Conservation (phyloP, 2,888 invertebrate genomes). For the Perizoma flavofasciatum region DNA sequence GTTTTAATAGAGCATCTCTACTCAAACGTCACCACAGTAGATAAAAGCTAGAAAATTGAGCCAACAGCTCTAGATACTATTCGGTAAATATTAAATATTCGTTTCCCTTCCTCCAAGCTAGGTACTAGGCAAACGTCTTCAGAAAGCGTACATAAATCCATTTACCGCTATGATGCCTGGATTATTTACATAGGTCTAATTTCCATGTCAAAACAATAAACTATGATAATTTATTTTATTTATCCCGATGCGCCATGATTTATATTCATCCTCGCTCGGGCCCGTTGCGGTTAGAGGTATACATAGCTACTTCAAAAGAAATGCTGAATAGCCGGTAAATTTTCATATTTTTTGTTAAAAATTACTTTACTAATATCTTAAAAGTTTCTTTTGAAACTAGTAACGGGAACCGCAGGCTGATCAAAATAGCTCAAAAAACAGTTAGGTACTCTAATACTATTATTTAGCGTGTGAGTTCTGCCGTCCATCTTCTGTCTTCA, state of each 20-base stretch:
- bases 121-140: conserved; percentile 11
- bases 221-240: conserved; percentile 37
- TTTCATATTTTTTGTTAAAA: background rate
- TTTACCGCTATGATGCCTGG: conserved; percentile 16
- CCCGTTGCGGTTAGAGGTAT: conserved; percentile 30
- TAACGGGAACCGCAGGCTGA: too few relatives aligned
- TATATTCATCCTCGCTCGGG: conserved; percentile 40
- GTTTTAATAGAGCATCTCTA: too few relatives aligned
- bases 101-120: conserved; percentile 6
- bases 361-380: background rate
- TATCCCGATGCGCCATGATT: conserved; percentile 38
- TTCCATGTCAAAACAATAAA: conserved; percentile 39
- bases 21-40: too few relatives aligned
- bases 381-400: too few relatives aligned
- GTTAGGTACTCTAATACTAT: too few relatives aligned
- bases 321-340: conserved; percentile 26
- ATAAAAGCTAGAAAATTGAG: too few relatives aligned
- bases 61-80: too few relatives aligned
- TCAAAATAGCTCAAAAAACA: too few relatives aligned
- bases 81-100: conserved; percentile 12
- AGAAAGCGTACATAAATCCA: conserved; percentile 22
- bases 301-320: background rate
- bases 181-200: conserved; percentile 38
- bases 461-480: too few relatives aligned
- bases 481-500: too few relatives aligned